Conservation (phyloP, 2,113 vertebrate species). For the Guaruba guarouba region DNA sequence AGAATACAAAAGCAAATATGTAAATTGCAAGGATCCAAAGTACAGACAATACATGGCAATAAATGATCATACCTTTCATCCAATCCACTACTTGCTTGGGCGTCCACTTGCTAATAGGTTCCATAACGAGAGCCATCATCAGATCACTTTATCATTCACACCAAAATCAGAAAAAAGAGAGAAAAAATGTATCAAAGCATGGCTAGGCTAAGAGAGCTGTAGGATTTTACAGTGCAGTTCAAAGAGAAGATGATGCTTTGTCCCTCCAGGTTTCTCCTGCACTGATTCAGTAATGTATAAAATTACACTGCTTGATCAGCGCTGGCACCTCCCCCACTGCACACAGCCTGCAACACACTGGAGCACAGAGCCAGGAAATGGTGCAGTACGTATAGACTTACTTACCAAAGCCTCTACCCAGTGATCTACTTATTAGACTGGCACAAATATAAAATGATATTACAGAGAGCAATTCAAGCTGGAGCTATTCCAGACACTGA, state of each 20-base stretch:
- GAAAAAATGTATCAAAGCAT: slow-evolving; percentile 79
- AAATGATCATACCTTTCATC: slow-evolving; percentile 86
- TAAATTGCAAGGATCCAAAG: slow-evolving; percentile 21
- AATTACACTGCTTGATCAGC: slow-evolving; percentile 74
- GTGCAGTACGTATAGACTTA: slow-evolving; percentile 78
- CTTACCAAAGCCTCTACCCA: slow-evolving; percentile 58
- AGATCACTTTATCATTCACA: slow-evolving; percentile 81
- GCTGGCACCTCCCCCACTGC: slow-evolving; percentile 71
- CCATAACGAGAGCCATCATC: slow-evolving; percentile 90
- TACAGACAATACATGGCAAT: slow-evolving; percentile 32
- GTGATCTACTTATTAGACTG: slow-evolving; percentile 53
- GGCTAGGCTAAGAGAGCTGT: slow-evolving; percentile 75
- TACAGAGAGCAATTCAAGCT: neutral
- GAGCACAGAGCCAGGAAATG: slow-evolving; percentile 80
- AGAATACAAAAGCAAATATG: neutral
- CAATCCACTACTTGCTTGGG: slow-evolving; percentile 91
- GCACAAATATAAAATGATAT: slow-evolving; percentile 43
- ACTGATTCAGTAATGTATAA: slow-evolving; percentile 77
- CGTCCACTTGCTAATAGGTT: slow-evolving; percentile 93
- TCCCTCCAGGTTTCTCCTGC: slow-evolving; percentile 73
- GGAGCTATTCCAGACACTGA: neutral
- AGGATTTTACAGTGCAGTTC: slow-evolving; percentile 80
- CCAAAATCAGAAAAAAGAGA: slow-evolving; percentile 59
- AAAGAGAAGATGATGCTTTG: slow-evolving; percentile 72
- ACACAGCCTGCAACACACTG: slow-evolving; percentile 68